Conservation (phyloP, 2,888 invertebrate species). For the Thera obeliscata region DNA sequence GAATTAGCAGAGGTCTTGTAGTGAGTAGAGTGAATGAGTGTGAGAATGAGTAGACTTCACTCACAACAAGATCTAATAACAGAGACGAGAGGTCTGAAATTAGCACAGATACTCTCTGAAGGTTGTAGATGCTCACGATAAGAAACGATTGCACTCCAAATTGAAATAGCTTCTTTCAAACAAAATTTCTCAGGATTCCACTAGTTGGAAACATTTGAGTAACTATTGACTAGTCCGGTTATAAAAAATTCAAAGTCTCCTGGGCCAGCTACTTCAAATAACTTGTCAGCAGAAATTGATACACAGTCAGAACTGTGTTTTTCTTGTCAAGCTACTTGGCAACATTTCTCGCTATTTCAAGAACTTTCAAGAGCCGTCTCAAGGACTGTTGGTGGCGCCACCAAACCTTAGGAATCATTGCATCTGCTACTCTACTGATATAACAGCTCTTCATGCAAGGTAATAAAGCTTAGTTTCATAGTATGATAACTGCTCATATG, state of each 20-base stretch:
- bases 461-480: constrained; percentile 16
- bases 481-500: neutral
- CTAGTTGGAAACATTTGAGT: neutral
- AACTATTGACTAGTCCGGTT: neutral
- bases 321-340: constrained; percentile 47
- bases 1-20: neutral
- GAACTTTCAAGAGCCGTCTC: constrained; percentile 55
- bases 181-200: too few species aligned
- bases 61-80: too few species aligned
- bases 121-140: too few species aligned
- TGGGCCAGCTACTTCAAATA: constrained; percentile 26
- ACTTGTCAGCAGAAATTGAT: constrained; percentile 36
- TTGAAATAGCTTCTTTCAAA: too few species aligned
- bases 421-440: constrained; percentile 5
- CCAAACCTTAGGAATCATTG: constrained; percentile 50
- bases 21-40: too few species aligned
- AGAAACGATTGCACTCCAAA: too few species aligned
- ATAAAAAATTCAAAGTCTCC: neutral
- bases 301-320: constrained; percentile 40
- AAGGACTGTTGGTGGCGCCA: constrained; percentile 75
- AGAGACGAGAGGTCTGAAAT: too few species aligned
- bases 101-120: neutral
- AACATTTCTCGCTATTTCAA: constrained; percentile 51
- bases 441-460: constrained; percentile 10
- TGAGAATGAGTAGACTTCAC: too few species aligned